Base-by-base conservation (phyloP, 2,113 vertebrate species). In the Alligator mississippiensis region DNA sequence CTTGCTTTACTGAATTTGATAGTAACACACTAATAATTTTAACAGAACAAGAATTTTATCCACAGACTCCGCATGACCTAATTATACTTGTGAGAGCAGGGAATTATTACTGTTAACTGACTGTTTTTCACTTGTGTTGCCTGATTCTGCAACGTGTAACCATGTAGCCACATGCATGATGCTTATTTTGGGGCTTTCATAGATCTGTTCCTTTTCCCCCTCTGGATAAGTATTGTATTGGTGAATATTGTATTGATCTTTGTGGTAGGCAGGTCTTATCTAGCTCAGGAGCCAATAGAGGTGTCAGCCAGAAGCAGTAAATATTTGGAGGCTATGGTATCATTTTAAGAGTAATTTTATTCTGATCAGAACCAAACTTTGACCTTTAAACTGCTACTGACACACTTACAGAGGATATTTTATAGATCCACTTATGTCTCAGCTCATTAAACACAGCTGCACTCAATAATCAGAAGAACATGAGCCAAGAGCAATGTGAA, bases 401-500 rank as follows among this genome's bases (percentile, higher is more conserved):
- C 95, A 92, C 94, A 86, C 68, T 95, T 96, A 90, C 25, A 84
- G 11, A 9, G 72, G 87, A 57, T 90, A n/a, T 83, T 91, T 78
- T 93, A 94, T 94, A 94, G 89, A 96, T 96, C 90, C 91, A 62
- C 87, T 93, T 91, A 77, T 9, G 77, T 81, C 62, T 86, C 85
- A 95, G 75, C 63, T 96, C 91, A 96, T 96, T 92, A 93, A 97
- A 80, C 60, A 61, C 58, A 82, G 78, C 78, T 68, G 78, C 76
- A 86, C 62, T 77, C 89, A 81, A 76, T 77, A 70, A 90, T 86
- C 58, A 90, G 70, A 78, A 84, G 77, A 87, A 93, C 95, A 88
- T 7, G 16, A 90, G 47, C 88, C 92, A 82, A 61, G 83, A 90
- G 68, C 9, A 64, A 15, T 88, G 60, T 82, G 84, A 94, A 91